Conservation (phyloP, 2,888 invertebrate genomes). For the Bembecia ichneumoniformis region DNA sequence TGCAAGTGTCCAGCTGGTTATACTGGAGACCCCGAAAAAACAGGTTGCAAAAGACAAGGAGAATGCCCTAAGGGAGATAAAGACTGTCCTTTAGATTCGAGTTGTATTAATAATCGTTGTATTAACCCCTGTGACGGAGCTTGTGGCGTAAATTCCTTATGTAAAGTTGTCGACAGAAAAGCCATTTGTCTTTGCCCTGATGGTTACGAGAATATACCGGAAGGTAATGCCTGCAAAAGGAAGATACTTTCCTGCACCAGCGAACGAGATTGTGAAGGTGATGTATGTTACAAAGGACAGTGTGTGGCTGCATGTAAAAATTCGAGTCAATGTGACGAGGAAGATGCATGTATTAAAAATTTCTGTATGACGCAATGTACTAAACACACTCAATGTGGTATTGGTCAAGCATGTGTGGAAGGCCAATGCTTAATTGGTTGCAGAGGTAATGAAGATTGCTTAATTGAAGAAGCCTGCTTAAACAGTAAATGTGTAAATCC, state of each 20-base stretch:
- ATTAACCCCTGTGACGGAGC: conserved; percentile 85
- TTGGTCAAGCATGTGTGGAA: conserved; percentile 83
- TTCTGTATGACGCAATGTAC: conserved; percentile 85
- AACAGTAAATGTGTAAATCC: conserved; percentile 89
- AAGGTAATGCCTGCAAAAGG: conserved; percentile 78
- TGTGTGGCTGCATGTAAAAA: conserved; percentile 87
- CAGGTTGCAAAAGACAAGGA: conserved; percentile 85
- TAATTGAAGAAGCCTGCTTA: conserved; percentile 82
- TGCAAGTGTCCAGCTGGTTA: conserved; percentile 85
- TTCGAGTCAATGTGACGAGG: conserved; percentile 82
- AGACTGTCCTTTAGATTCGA: conserved; percentile 83
- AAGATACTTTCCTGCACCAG: conserved; percentile 75
- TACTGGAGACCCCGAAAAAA: conserved; percentile 81
- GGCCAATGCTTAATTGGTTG: conserved; percentile 89
- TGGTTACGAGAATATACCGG: conserved; percentile 78
- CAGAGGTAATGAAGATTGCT: conserved; percentile 86
- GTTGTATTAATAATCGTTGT: conserved; percentile 80
- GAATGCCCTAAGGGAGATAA: conserved; percentile 79
- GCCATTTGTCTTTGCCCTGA: conserved; percentile 85
- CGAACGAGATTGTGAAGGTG: conserved; percentile 84
- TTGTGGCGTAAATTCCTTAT: conserved; percentile 86
- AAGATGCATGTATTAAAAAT: conserved; percentile 84
- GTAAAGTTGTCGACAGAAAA: conserved; percentile 82
- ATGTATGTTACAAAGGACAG: conserved; percentile 85
- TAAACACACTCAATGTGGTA: conserved; percentile 85